Conservation (phyloP, 2,797 vertebrate species). For the Bovichtus diacanthus region DNA sequence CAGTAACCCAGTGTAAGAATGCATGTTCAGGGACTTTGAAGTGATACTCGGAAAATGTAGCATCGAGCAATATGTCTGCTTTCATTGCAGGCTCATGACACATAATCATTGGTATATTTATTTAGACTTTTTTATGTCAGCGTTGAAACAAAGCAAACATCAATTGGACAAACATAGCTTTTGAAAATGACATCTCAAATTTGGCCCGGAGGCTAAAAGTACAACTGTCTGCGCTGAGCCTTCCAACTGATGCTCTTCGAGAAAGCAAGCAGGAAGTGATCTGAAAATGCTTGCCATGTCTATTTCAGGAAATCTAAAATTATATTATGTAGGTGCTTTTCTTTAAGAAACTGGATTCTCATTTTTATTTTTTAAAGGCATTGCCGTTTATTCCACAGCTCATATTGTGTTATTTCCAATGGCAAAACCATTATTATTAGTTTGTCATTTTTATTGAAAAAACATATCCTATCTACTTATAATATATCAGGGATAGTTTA, state of each 20-base stretch:
- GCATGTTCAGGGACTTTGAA: conserved; percentile 51
- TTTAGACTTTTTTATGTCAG: conserved; percentile 41
- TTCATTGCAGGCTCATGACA: conserved; percentile 36
- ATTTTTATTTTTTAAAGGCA: conserved; percentile 35
- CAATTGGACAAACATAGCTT: conserved; percentile 48
- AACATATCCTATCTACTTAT: background rate
- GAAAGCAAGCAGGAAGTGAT: conserved; percentile 41
- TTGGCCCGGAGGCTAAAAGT: conserved; percentile 41
- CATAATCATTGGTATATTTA: conserved; percentile 43
- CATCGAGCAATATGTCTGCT: conserved; percentile 36
- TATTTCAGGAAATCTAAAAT: conserved; percentile 63
- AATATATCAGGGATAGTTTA: background rate
- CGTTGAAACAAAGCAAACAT: conserved; percentile 61
- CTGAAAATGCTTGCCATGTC: conserved; percentile 55
- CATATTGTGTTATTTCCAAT: conserved; percentile 19
- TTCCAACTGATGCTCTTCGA: conserved; percentile 34
- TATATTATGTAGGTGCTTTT: conserved; percentile 22
- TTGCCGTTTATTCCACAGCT: background rate
- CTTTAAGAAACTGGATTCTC: conserved; percentile 5
- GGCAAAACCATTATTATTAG: too few species aligned
- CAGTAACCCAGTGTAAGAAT: conserved; percentile 30
- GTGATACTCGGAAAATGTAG: conserved; percentile 29
- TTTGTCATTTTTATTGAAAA: background rate
- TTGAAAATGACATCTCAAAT: conserved; percentile 56
- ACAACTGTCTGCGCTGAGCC: conserved; percentile 18